Evolutionary conservation across 2,797 vertebrate species (phyloP).

Genomic region (Oophaga sylvatica): DNA sequence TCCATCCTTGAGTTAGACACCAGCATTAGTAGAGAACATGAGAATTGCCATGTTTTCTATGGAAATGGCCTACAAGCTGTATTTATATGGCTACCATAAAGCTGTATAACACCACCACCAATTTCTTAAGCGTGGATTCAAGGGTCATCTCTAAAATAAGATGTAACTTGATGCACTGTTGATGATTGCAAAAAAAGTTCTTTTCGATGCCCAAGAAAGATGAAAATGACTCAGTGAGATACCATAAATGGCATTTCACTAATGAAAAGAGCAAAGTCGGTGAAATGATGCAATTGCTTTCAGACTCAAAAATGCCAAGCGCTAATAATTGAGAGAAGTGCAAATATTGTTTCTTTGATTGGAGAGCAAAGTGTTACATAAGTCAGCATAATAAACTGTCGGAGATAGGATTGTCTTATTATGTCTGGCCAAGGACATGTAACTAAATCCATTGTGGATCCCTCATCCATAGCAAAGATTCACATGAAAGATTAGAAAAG

Average conservation of each 20-base stretch:
- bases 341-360: background rate
- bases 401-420: no score
- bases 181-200: background rate
- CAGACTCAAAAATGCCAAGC: background rate
- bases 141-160: conserved; percentile 42
- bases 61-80: background rate
- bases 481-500: background rate
- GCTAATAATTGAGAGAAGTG: background rate
- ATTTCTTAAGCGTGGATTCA: background rate
- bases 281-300: background rate
- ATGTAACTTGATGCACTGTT: conserved; percentile 14
- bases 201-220: background rate
- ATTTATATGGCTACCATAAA: conserved; percentile 21
- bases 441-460: background rate
- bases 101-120: conserved; percentile 34
- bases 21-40: background rate
- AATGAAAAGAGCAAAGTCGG: background rate
- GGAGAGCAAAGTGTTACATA: background rate
- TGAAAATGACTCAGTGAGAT: background rate
- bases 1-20: conserved; percentile 40
- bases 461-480: conserved; percentile 8
- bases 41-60: background rate
- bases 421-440: background rate
- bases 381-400: no score
- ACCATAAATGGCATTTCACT: background rate